Evolutionary conservation across 2,888 invertebrate genomes (phyloP), one percentile per base, ranked within the genome.

Genomic region (Margaritifera margaritifera): DNA sequence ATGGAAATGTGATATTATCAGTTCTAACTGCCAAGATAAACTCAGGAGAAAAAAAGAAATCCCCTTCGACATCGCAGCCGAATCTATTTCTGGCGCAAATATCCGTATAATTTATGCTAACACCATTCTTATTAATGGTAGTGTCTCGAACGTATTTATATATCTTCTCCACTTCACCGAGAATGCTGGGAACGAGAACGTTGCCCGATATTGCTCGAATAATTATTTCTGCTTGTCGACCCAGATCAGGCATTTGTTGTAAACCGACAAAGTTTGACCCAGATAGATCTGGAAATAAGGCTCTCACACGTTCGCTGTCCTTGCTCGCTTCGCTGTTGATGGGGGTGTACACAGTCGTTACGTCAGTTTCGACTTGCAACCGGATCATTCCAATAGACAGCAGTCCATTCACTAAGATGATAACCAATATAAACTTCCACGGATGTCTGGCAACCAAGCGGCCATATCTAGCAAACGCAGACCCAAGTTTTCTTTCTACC

Each of bases 291-390:
- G 75, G 75, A 59, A 74, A 78, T 50, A 75, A 51, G 11, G 27
- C n/a, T 20, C 59, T 31, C 1, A 75, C 61, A n/a, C 42, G 54
- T 22, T 60, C 60, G 59, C 74, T 71, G 52, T 84, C 82, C 56
- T 68, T 66, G 27, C 68, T 59, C 11, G 83, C 77, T 15, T 71
- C 75, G 65, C 81, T 80, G 60, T 76, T 79, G 22, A 71, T 72
- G 6, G 83, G 82, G 15, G 80, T 72, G 63, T 81, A 80, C 2
- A 84, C 64, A n/a, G 64, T 71, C 52, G 78, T 78, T 22, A 82
- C 42, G 58, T 78, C 70, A 6, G 72, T 72, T 50, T 81, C 82
- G 6, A 71, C 69, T 5, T 67, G 54, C 11, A 84, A 51, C 71
- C 82, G 31, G 76, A 66, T 15, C 71, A 77, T 42, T 69, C 69